Evolutionary conservation across 1,140 invertebrate species (phyloP), one percentile per base, ranked within the genome.

Genomic region (Leptinotarsa texana): DNA sequence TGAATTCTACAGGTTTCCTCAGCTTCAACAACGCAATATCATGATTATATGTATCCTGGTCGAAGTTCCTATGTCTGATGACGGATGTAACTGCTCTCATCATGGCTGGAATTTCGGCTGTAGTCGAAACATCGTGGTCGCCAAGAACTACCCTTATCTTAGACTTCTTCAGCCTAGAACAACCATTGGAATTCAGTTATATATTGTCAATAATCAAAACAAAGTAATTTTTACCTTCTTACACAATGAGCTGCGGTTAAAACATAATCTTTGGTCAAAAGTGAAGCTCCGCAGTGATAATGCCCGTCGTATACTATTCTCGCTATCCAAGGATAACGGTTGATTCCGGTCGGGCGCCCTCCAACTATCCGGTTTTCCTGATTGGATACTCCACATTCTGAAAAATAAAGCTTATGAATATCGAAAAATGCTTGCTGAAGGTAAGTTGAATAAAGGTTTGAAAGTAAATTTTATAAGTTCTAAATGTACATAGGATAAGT

Each of bases 211-310:
- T 6, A 57, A 5, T 1, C 15, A 17, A 57, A 13, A 57, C 17
- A 57, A n/a, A 63, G 69, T 69, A 13, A 42, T 8, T 33, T 74
- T 77, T 85, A 91, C 90, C 87, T 89, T 81, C 89, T 85, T 61
- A 92, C 87, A 80, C 91, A 92, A 82, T 92, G 91, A 8, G 91
- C 91, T 8, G 91, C 91, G 0, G 91, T 92, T 67, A 92, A 83
- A 61, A 92, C 88, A 80, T 90, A 91, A 80, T 90, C 88, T 80
- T 92, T 90, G 62, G 93, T 94, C 33, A 96, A 86, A 5, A 96
- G 86, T 18, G 93, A 94, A n/a, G 91, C 94, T n/a, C 95, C 94
- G 79, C 94, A 96, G 82, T 96, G 94, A 86, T 95, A 95, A 83
- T 94, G 93, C 1, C 93, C 93, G 83, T 95, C 92, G 82, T 96